Base-by-base conservation (phyloP, 2,888 invertebrate species). In the Xylophagus ater region DNA sequence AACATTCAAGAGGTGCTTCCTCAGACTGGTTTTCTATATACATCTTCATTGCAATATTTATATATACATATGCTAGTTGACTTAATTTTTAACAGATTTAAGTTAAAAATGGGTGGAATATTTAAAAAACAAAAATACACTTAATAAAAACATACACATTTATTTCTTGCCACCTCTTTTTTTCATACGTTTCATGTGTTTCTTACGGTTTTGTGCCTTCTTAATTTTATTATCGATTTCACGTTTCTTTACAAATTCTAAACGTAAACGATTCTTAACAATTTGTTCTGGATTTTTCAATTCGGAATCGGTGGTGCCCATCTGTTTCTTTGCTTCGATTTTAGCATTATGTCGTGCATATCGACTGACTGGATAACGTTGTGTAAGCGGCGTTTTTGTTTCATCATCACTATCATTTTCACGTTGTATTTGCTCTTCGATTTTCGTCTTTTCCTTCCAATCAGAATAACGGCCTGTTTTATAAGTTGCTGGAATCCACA, bases 401-500 rank as follows among this genome's bases (percentile, higher is more conserved):
- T 56, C 56, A 36, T 57, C 56, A 47, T 59, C 62, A 44, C 47
- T 55, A 2, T 51, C 59, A 4, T 53, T 55, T 34, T 63, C 60
- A 18, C 54, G 56, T 30, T 57, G 55, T 30, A 60, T 18, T 43
- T 61, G 62, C 15, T 62, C 63, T 43, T 65, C 64, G 37, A 65
- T 58, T 50, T 64, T 65, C 1, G 73, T 80, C 51, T 80, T 80
- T 43, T 81, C 78, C 53, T 82, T 78, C 94, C 94, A 94, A 39
- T 81, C 77, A 44, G 76, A 74, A 65, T 92, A 94, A 18, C 85
- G 74, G 36, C 93, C 85, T 43, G 88, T 84, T 67, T 94, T 94
- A 67, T 87, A 97, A 0, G 87, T 81, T 1, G 94, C 89, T 1
- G 94, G 83, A 51, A 98, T 90, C 78, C 89, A 88, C 0, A 76